These are phyloP conservation scores for Aporrectodea caliginosa DNA, from an alignment of 1,140 invertebrate genomes.

Conservation along the genomic window DNA sequence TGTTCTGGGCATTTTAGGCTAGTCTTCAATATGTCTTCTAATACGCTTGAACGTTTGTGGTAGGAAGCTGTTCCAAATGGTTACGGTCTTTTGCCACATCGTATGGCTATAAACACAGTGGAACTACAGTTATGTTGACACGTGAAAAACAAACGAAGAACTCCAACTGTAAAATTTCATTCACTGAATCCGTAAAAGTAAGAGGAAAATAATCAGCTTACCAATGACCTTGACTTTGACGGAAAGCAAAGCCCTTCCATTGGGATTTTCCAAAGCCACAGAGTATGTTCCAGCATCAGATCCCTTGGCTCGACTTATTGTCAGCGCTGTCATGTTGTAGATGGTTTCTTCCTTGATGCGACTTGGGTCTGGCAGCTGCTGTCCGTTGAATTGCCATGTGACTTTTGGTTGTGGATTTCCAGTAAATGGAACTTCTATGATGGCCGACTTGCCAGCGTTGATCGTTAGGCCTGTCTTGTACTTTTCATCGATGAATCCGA, in stretches of 20 bases:
- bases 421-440: constrained; percentile 53
- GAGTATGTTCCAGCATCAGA: constrained; percentile 51
- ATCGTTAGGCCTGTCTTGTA: constrained; percentile 44
- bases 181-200: too few relatives aligned
- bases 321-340: constrained; percentile 50
- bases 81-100: too few relatives aligned
- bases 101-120: too few relatives aligned
- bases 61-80: too few relatives aligned
- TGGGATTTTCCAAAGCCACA: constrained; percentile 48
- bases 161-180: too few relatives aligned
- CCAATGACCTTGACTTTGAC: constrained; percentile 68
- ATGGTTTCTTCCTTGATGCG: constrained; percentile 51
- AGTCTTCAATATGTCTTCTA: too few relatives aligned
- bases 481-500: not conserved
- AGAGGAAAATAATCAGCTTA: too few relatives aligned
- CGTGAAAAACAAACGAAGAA: too few relatives aligned
- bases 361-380: constrained; percentile 46
- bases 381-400: constrained; percentile 49
- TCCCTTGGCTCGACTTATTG: constrained; percentile 46
- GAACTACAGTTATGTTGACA: too few relatives aligned
- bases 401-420: constrained; percentile 51
- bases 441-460: constrained; percentile 48
- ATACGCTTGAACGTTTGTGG: too few relatives aligned
- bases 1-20: too few relatives aligned
- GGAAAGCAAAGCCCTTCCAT: constrained; percentile 47